Evolutionary conservation across 2,888 invertebrate genomes (phyloP), one percentile per base, ranked within the genome.

Genomic region (Bruchidius siliquastri): DNA sequence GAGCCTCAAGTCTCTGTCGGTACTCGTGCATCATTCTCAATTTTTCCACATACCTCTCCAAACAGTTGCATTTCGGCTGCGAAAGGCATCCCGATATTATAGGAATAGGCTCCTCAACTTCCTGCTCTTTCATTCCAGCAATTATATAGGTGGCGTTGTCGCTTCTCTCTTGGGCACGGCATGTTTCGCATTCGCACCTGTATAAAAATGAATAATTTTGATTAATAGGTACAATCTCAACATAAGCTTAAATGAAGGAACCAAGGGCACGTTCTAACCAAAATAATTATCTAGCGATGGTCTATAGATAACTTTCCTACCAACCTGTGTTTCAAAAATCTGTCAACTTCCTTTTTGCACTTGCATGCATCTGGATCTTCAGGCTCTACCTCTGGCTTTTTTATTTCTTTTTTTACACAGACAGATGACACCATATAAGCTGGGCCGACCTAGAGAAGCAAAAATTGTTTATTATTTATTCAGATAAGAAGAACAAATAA

Each of bases 11-110:
- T 49, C 82, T 74, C 67, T 72, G 71, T 70, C 77, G 79, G 49
- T 81, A 81, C 22, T 79, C 77, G 49, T 82, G 78, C 20, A 80
- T 75, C 71, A 76, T 74, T 26, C 74, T 76, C 3, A 80, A 73
- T 73, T 74, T 76, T 30, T 80, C 76, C 22, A 76, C 20, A 73
- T 81, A 78, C 20, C 79, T 71, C 6, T 77, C 72, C 21, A 81
- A 68, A 67, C 82, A 81, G 26, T 76, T 71, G 72, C 82, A 82
- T 72, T 73, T 68, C n/a, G 75, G 74, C 71, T 79, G 77, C 2
- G 76, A 74, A n/a, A 81, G 73, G 18, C 49, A 49, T 4, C 79
- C 80, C 70, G 75, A 72, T 21, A 81, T 71, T 8, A 79, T 66
- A 71, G 77, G 76, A 20, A 79, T 69, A 20, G 72, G 2, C 32